Conservation (phyloP, 2,113 vertebrate genomes). For the Xerus inauris region DNA sequence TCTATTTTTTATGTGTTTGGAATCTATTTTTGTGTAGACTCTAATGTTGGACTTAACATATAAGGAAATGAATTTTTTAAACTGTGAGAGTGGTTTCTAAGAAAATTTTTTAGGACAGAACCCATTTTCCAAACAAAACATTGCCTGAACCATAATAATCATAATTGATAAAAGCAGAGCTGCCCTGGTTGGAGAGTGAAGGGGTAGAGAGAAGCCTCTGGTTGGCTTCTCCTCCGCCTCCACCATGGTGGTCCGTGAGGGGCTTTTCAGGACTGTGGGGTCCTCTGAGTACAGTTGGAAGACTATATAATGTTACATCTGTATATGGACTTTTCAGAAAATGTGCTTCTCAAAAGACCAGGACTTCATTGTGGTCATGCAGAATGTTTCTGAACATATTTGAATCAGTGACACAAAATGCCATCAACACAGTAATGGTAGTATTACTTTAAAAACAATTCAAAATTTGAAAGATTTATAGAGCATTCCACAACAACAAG, state of each 20-base stretch:
- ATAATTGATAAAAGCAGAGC: not conserved
- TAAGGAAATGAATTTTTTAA: constrained; percentile 19
- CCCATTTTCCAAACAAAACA: constrained; percentile 45
- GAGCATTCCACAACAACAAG: not conserved
- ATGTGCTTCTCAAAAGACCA: not conserved
- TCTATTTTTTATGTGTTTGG: not conserved
- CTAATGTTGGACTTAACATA: not conserved
- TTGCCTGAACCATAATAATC: not conserved
- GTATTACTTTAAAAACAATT: not conserved
- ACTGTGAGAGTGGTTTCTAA: not conserved
- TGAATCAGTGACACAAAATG: not conserved
- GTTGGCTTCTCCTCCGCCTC: accelerated
- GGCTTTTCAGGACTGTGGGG: not conserved
- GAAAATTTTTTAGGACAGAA: not conserved
- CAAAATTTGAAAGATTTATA: not conserved
- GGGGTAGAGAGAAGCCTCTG: not conserved
- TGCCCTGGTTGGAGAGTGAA: not conserved
- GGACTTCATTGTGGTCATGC: not conserved
- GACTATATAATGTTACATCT: not conserved
- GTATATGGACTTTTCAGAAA: constrained; percentile 2
- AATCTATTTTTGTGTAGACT: not conserved
- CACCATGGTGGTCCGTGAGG: not conserved
- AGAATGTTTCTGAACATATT: not conserved
- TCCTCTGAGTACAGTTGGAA: not conserved
- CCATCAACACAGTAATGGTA: not conserved